Conservation (phyloP, 2,797 vertebrate species). For the Tokudaia tokunoshimensis region DNA sequence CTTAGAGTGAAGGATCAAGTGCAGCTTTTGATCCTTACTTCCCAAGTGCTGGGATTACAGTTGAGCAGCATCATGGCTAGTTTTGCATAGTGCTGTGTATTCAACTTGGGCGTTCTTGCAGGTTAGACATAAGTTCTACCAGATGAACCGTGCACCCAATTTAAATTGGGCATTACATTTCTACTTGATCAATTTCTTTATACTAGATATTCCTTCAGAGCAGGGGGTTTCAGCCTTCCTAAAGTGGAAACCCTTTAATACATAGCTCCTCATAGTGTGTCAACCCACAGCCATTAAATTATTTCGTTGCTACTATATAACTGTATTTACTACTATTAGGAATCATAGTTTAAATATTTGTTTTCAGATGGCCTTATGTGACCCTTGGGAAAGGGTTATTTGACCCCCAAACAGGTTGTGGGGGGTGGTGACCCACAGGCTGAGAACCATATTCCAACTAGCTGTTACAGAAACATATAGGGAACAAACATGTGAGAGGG, state of each 20-base stretch:
- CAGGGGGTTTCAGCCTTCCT: neutral
- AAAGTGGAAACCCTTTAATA: neutral
- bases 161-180: conserved; percentile 4
- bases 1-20: neutral
- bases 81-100: neutral
- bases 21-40: neutral
- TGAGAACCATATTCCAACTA: neutral
- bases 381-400: neutral
- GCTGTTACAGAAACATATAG: conserved; percentile 5
- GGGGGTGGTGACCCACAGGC: neutral
- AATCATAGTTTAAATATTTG: neutral
- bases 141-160: neutral
- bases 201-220: neutral
- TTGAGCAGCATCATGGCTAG: neutral
- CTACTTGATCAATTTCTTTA: conserved; percentile 2
- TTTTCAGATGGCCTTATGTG: neutral
- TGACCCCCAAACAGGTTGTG: neutral
- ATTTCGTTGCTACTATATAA: neutral
- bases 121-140: neutral
- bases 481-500: neutral
- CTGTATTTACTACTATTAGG: neutral
- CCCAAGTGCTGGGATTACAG: neutral
- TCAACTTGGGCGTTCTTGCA: neutral
- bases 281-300: neutral
- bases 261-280: neutral